phyloP scores from a whole-genome alignment of 2,888 invertebrate genomes.

The Himalopsyche tibetana region DNA sequence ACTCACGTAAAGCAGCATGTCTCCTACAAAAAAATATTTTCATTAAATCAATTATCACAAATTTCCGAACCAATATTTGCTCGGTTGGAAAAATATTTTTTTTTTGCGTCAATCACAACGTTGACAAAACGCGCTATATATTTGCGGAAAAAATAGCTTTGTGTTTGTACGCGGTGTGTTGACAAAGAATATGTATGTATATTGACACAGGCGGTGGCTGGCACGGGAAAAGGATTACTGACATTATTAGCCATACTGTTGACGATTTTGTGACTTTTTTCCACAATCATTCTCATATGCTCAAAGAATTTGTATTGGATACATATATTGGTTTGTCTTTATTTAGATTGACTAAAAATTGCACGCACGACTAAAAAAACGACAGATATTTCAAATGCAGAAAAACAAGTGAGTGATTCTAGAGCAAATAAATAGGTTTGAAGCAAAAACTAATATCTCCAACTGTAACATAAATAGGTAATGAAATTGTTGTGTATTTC shows the following conservation, averaged over 20 bases:
- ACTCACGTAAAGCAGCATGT: background rate
- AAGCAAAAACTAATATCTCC: no score
- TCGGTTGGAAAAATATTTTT: constrained; percentile 3
- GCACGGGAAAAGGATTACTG: constrained; percentile 42
- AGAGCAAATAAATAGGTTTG: no score
- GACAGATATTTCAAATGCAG: no score
- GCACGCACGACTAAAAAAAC: no score
- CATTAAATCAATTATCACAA: constrained; percentile 30
- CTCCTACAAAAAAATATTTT: background rate
- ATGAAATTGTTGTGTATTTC: no score
- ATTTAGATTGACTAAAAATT: no score
- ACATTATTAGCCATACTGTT: constrained; percentile 37
- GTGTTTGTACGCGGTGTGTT: constrained; percentile 44
- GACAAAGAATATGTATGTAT: constrained; percentile 45
- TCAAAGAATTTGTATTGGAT: no score
- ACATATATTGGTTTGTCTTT: no score
- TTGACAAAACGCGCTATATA: constrained; percentile 34
- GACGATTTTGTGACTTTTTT: background rate
- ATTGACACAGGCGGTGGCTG: constrained; percentile 16
- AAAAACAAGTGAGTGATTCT: no score
- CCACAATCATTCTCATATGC: no score
- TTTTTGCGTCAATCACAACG: constrained; percentile 27
- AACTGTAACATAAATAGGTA: no score
- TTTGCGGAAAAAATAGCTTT: constrained; percentile 45
- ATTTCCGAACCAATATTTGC: constrained; percentile 26